Percentiles rank a stretch among this genome's conserved stretches.
These are phyloP conservation scores for Talpa occidentalis DNA, from an alignment of 2,113 vertebrate species.

Conservation along the genomic window DNA sequence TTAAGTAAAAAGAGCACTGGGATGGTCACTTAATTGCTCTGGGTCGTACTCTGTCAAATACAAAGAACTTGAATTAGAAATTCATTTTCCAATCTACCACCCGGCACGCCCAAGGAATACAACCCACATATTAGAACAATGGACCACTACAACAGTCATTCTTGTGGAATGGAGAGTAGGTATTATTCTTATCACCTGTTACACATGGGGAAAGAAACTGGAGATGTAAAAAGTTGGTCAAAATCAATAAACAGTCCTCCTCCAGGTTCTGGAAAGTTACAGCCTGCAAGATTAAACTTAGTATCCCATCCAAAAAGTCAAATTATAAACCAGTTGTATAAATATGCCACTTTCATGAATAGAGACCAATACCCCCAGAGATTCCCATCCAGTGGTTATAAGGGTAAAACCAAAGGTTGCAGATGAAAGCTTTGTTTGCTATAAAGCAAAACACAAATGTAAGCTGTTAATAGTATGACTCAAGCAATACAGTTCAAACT, in stretches of 20 bases:
- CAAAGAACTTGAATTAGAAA: slow-evolving; percentile 9
- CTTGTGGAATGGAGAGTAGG: not conserved
- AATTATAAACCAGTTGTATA: not conserved
- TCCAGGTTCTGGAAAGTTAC: not conserved
- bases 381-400: not conserved
- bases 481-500: not conserved
- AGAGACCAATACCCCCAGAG: not conserved
- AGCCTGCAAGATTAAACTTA: slow-evolving; percentile 1
- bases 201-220: not conserved
- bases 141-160: not conserved
- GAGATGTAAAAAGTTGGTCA: not conserved
- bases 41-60: not conserved
- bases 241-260: not conserved
- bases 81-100: not conserved
- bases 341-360: not conserved
- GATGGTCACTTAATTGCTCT: not conserved
- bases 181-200: not conserved
- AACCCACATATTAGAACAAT: not conserved
- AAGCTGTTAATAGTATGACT: not conserved
- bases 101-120: not conserved
- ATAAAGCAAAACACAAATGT: slow-evolving; percentile 3
- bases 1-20: not conserved
- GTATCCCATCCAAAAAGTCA: not conserved
- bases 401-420: not conserved
- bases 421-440: not conserved